phyloP scores from a whole-genome alignment of 2,113 vertebrate genomes.

The Upupa epops region DNA sequence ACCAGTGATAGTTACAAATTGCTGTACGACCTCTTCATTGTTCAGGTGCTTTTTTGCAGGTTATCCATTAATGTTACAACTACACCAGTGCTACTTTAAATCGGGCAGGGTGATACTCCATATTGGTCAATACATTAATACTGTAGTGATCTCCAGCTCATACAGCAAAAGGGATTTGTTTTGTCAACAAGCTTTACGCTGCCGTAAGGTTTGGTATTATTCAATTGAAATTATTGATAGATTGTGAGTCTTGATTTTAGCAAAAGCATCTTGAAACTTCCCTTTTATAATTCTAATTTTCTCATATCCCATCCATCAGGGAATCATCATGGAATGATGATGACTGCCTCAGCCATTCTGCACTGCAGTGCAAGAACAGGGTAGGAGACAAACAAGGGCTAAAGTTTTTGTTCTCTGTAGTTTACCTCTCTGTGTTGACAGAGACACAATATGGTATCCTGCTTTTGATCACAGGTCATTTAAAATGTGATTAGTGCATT shows the following conservation, averaged over 20 bases:
- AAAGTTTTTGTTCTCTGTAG: background rate
- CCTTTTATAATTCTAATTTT: background rate
- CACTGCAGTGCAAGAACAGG: background rate
- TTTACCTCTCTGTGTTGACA: background rate
- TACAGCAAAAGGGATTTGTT: background rate
- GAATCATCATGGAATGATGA: background rate
- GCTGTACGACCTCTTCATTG: background rate
- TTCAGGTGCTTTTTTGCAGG: background rate
- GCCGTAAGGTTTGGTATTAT: background rate
- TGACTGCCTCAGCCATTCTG: background rate
- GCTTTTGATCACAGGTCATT: background rate
- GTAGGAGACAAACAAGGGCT: background rate
- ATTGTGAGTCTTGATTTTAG: background rate
- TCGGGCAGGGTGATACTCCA: background rate
- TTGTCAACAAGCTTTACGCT: background rate
- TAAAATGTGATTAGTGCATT: constrained; percentile 16
- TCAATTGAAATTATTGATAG: background rate
- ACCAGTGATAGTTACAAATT: background rate
- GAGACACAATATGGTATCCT: background rate
- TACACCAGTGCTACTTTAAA: background rate
- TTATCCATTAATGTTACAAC: background rate
- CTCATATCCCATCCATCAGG: background rate
- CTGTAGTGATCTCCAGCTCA: background rate
- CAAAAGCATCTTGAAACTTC: background rate
- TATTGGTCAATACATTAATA: background rate